Evolutionary conservation across 2,888 invertebrate genomes (phyloP).

Genomic region (Drosophila trichaetosa): DNA sequence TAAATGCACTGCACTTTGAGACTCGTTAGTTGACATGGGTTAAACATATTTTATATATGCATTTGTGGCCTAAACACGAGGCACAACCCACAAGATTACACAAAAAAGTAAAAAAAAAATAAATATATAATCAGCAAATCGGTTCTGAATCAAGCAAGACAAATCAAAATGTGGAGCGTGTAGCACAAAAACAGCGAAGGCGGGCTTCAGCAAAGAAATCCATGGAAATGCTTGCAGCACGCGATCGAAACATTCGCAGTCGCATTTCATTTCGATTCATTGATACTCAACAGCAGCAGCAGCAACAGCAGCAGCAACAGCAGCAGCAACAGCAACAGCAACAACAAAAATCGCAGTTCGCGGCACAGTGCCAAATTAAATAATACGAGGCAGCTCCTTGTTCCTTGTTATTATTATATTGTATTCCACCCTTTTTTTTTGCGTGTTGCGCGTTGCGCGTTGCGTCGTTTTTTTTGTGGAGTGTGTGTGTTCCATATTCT

Average conservation of each 20-base stretch:
- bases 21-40: constrained; percentile 32
- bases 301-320: constrained; percentile 3
- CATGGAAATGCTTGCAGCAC: constrained; percentile 73
- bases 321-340: constrained; percentile 10
- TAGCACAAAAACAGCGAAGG: constrained; percentile 26
- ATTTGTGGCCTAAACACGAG: constrained; percentile 63
- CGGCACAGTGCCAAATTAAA: constrained; percentile 75
- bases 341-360: constrained; percentile 17
- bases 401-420: constrained; percentile 76
- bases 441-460: constrained; percentile 62
- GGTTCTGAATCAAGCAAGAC: constrained; percentile 48
- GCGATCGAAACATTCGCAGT: constrained; percentile 75
- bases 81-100: constrained; percentile 55
- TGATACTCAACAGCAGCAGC: constrained; percentile 59
- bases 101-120: constrained; percentile 12
- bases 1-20: background rate
- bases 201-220: constrained; percentile 50
- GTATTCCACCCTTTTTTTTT: constrained; percentile 77
- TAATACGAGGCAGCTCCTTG: constrained; percentile 64
- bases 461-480: constrained; percentile 35
- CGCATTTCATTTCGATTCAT: constrained; percentile 68
- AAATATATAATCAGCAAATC: constrained; percentile 40
- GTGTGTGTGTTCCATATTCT: constrained; percentile 64
- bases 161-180: constrained; percentile 63
- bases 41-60: constrained; percentile 56